Base-by-base conservation (phyloP, 2,888 invertebrate genomes). In the Conchocele bisecta region DNA sequence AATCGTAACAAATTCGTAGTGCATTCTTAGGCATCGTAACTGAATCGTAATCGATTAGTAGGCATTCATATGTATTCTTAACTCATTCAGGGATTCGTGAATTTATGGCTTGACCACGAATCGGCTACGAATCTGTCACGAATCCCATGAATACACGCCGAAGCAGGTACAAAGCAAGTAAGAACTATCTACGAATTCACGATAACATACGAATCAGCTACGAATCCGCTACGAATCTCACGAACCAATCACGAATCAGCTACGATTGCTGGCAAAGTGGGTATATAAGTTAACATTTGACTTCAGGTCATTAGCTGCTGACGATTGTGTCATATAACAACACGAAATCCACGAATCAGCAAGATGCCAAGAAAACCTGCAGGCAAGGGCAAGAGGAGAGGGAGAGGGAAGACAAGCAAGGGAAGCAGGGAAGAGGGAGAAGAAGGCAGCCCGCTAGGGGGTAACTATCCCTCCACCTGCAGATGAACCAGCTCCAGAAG, bases 51-150 rank as follows among this genome's bases (percentile, higher is more conserved):
- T 44, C 31, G 60, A 42, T 61, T 61, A 42, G 61, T 15, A 44
- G 28, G 42, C 29, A 56, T 29, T 56, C 56, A n/a, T 48, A 48
- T 17, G 28, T 48, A 51, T 61, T 61, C 60, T 39, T 33, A 50
- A 60, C 60, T 60, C 33, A 61, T 26, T 50, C 61, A 42, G 61
- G 59, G 29, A 51, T 61, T 41, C 31, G n/a, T 28, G 51, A 51
- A 35, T 17, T 33, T 24, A 44, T 63, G 61, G 20, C 41, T 28
- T 48, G 48, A 48, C 48, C 48, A 48, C 50, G 51, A 61, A 50
- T 53, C 26, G 44, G 53, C 37, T 56, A 67, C 59, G 53, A 67
- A 53, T 67, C 53, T n/a, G 60, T 60, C 51, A 60, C 42, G 53
- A 59, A 51, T 59, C 20, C 46, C 24, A 51, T 59, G 66, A 66